Percentiles rank a stretch among this genome's conserved stretches.
These are phyloP conservation scores for Mamestra configurata DNA, from an alignment of 1,140 invertebrate species.

Conservation along the genomic window DNA sequence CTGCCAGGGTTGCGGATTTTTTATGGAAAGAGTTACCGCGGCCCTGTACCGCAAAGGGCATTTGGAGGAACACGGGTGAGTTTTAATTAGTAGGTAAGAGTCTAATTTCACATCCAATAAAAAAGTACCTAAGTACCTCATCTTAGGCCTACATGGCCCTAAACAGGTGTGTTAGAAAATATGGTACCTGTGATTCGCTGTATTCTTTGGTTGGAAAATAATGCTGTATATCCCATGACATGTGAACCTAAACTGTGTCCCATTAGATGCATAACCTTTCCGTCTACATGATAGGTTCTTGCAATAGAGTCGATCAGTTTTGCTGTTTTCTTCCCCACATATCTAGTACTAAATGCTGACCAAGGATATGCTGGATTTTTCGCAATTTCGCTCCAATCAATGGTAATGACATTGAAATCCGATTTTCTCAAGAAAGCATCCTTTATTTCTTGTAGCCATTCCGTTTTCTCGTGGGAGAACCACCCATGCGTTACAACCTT, in stretches of 20 bases:
- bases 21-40: no score
- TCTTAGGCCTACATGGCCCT: no score
- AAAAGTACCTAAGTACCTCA: no score
- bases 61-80: no score
- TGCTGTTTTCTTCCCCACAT: conserved; percentile 90
- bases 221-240: conserved; percentile 94
- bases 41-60: no score
- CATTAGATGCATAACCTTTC: conserved; percentile 90
- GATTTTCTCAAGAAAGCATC: conserved; percentile 85
- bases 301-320: conserved; percentile 89
- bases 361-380: conserved; percentile 90
- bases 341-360: conserved; percentile 89
- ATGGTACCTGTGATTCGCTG: conserved; percentile 89
- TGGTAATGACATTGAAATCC: conserved; percentile 90
- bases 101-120: no score
- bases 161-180: no score
- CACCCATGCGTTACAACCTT: conserved; percentile 93
- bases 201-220: conserved; percentile 87
- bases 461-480: conserved; percentile 88
- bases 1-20: no score
- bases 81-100: no score
- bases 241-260: conserved; percentile 97
- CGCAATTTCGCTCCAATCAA: conserved; percentile 91
- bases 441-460: conserved; percentile 83
- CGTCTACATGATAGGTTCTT: conserved; percentile 84